A percentile compares a stretch with the other conserved stretches of the same genome.
Evolutionary conservation across 2,113 vertebrate species (phyloP).

Genomic region (Brachypodius melanocephalos): DNA sequence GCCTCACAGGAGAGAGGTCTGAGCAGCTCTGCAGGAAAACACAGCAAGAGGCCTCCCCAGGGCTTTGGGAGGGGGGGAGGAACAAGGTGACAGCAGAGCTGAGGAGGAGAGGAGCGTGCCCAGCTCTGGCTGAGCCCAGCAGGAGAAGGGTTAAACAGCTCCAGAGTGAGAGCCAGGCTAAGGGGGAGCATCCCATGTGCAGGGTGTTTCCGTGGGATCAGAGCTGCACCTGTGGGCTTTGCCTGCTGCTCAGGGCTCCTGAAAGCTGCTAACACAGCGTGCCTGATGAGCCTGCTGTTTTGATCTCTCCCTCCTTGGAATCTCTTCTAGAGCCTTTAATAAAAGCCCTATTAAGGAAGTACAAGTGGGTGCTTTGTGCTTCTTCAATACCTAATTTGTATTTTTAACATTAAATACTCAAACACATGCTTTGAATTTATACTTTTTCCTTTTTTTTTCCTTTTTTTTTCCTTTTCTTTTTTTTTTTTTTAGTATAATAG

Average conservation of each 20-base stretch:
- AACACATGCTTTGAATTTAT: neutral
- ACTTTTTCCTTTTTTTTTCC: neutral
- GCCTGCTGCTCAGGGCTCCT: neutral
- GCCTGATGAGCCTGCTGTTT: neutral
- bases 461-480: neutral
- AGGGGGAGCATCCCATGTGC: neutral
- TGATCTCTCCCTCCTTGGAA: conserved; percentile 4
- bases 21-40: neutral
- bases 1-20: neutral
- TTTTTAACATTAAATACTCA: conserved; percentile 42
- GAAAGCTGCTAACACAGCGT: neutral
- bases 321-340: conserved; percentile 18
- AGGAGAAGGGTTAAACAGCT: neutral
- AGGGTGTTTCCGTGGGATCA: neutral
- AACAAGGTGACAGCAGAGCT: neutral
- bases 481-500: neutral
- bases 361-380: conserved; percentile 25
- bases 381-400: conserved; percentile 2
- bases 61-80: neutral
- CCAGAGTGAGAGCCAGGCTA: neutral
- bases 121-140: neutral
- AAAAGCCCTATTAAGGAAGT: conserved; percentile 19
- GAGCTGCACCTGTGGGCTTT: conserved; percentile 4
- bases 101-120: neutral
- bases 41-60: neutral